Base-by-base conservation (phyloP, 2,113 vertebrate genomes). In the Capreolus pygargus region DNA sequence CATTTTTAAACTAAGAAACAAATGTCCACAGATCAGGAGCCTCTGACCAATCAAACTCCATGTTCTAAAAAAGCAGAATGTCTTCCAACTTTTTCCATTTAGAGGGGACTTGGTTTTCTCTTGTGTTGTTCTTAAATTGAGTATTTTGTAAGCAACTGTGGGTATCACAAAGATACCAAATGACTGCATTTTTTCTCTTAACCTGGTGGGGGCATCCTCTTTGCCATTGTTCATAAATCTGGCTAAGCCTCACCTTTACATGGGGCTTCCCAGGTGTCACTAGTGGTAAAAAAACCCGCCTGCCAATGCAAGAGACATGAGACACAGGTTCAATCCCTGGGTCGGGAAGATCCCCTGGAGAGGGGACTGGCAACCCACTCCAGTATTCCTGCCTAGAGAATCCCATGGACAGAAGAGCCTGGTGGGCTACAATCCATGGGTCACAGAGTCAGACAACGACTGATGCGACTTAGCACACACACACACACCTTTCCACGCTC, bases 181-280 rank as follows among this genome's bases (percentile, higher is more conserved):
- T 76, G 30, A 57, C 50, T 60, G 58, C 28, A 1, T 60, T 96
- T 76, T 96, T 96, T 96, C 52, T 94, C 23, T 91, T 85, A 17
- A 43, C 21, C 10, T 21, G 33, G 3, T 28, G 28, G 33, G 76
- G 47, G 50, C 33, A 96, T 50, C 28, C 52, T 81, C 27, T n/a
- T 30, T 39, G 33, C 47, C 39, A 50, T 25, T 64, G 79, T 86
- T 25, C 92, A 54, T 92, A 57, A 47, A 1, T 88, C 78, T 85
- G 81, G 25, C 1, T 15, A 82, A 70, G 13, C 47, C 45, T 96
- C 9, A 16, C 7, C 33, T 96, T 94, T 60, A 12, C 70, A 4
- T 76, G 11, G 39, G 19, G 39, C 70, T 76, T 43, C 70, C 23
- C 70, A 76, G 39, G 70, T 43, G 70, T 12, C 2, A 0, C 39